phyloP scores from a whole-genome alignment of 2,113 vertebrate species.

The Reinhardtius hippoglossoides region DNA sequence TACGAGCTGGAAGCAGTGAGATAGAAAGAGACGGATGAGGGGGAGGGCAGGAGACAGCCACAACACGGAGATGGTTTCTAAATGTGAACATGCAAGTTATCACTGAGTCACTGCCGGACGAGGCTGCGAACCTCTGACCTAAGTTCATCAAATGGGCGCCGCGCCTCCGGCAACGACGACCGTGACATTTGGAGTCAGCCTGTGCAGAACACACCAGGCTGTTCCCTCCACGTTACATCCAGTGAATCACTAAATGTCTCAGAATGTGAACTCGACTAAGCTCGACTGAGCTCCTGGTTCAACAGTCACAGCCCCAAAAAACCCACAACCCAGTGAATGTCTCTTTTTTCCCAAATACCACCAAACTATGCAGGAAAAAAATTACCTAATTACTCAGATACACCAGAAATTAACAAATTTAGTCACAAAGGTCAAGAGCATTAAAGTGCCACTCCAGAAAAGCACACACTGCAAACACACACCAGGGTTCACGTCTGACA shows the following conservation, averaged over 20 bases:
- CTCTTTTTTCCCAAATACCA: no score
- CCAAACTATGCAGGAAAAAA: no score
- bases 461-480: constrained; percentile 26
- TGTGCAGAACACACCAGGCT: constrained; percentile 15
- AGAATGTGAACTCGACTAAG: no score
- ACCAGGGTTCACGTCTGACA: background rate
- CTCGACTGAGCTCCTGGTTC: no score
- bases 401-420: no score
- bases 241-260: constrained; percentile 1
- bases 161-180: constrained; percentile 1
- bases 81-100: constrained; percentile 9
- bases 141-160: background rate
- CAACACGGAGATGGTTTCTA: no score
- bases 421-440: no score
- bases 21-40: background rate
- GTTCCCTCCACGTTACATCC: background rate
- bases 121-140: constrained; percentile 32
- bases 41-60: no score
- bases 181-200: constrained; percentile 20
- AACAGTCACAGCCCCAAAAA: no score
- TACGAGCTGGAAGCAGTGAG: constrained; percentile 86
- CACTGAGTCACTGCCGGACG: background rate
- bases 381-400: no score
- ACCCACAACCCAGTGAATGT: no score
- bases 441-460: no score